phyloP scores from a whole-genome alignment of 2,797 vertebrate genomes.

The Neoniphon sammara region DNA sequence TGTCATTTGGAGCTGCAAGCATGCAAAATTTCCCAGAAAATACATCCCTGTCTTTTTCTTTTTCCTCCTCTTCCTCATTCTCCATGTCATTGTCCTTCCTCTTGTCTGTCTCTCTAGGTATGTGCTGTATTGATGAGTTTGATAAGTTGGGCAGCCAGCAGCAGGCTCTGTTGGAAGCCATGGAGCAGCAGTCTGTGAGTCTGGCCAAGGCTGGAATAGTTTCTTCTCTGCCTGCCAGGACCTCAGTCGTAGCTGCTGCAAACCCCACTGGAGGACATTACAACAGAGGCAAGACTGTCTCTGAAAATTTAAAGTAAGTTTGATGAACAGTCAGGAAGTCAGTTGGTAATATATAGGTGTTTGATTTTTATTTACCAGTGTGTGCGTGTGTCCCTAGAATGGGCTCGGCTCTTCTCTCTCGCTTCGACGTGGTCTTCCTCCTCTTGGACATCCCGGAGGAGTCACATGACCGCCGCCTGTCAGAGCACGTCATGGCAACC shows the following conservation, averaged over 20 bases:
- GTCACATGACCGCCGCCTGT: constrained; percentile 93
- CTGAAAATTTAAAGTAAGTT: constrained; percentile 96
- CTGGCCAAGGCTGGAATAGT: constrained; percentile 98
- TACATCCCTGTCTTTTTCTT: not conserved
- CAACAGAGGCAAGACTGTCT: constrained; percentile 96
- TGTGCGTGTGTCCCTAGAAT: constrained; percentile 80
- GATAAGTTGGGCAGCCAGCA: constrained; percentile 98
- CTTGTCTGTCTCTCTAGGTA: constrained; percentile 48
- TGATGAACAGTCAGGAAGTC: too few relatives aligned
- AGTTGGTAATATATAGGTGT: not conserved
- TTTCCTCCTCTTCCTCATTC: not conserved
- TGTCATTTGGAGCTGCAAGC: not conserved
- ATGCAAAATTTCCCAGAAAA: not conserved
- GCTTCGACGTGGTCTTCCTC: constrained; percentile 97
- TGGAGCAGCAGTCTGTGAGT: constrained; percentile 99
- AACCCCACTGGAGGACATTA: constrained; percentile 97
- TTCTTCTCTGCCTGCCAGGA: constrained; percentile 93
- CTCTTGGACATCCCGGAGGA: constrained; percentile 96
- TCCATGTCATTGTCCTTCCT: not conserved
- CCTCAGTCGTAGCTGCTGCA: constrained; percentile 94
- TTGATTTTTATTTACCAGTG: not conserved
- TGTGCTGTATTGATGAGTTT: constrained; percentile 98
- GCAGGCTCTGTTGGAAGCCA: constrained; percentile 95
- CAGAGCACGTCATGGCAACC: constrained; percentile 95
- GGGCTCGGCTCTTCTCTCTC: constrained; percentile 94